Base-by-base conservation (phyloP, 2,888 invertebrate genomes). In the Epinotia brunnichana region DNA sequence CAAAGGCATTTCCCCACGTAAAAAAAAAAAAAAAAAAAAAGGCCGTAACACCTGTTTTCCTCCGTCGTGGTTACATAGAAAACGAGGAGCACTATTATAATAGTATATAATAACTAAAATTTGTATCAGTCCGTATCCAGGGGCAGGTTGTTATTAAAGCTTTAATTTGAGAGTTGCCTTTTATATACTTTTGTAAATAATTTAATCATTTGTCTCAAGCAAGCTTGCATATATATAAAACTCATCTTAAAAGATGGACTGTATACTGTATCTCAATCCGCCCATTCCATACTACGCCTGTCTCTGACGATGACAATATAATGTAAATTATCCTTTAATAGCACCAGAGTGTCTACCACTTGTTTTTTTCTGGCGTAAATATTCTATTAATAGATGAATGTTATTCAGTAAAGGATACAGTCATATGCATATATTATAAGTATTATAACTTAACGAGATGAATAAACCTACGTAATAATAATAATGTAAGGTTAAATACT, bases 311-410 rank as follows among this genome's bases (percentile, higher is more conserved):
- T 83, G 88, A 91, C 90, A 91, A 89, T 90, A 86, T 85, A 80
- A 85, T 85, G 85, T 87, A 90, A 91, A 91, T 90, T 87, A 87
- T 89, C 83, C 84, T 86, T 83, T 80, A 81, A 82, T 79, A 79
- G 76, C 66, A 76, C 70, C 75, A 77, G 81, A 77, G 79, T 77
- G 56, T 57, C 35, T 60, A 74, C 76, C 76, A 75, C 70, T 77
- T 73, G 75, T 75, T 76, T 76, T 77, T 79, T 75, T 78, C 74
- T 74, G 75, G 76, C 76, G 76, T 73, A 76, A 77, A 71, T 76
- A 74, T 78, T 77, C 74, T 61, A 71, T 69, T 64, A 73, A 70
- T 51, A 67, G 29, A 64, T 51, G n/a, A 24, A 57, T 21, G 35
- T 41, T 54, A 66, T 64, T 70, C 57, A 53, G 19, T 56, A 24